A percentile compares a stretch with the other conserved stretches of the same genome.
Conservation (phyloP, 1,140 invertebrate genomes). For the Cyrtorhinus lividipennis region DNA sequence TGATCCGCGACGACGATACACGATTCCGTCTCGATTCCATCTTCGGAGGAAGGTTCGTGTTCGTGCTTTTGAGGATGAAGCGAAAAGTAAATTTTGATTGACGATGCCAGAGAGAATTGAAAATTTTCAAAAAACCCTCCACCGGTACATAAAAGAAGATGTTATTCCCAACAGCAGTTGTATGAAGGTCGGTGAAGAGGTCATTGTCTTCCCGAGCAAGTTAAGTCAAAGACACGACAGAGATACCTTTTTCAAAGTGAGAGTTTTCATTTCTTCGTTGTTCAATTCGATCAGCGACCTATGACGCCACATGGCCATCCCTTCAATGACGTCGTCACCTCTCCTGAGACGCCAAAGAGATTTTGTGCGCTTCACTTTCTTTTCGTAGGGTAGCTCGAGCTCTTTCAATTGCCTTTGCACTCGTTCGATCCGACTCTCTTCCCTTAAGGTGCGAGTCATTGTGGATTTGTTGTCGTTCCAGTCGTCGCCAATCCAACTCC, state of each 20-base stretch:
- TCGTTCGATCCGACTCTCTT: constrained; percentile 8
- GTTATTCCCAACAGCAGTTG: constrained; percentile 28
- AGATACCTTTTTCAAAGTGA: constrained; percentile 33
- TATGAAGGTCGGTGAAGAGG: constrained; percentile 32
- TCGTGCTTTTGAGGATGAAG: background rate
- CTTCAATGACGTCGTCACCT: constrained; percentile 54
- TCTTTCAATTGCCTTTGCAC: constrained; percentile 27
- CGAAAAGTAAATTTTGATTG: too few relatives aligned
- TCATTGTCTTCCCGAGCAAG: too few relatives aligned
- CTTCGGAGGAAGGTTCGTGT: background rate
- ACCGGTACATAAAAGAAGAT: constrained; percentile 21
- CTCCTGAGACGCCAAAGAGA: constrained; percentile 64
- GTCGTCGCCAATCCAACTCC: constrained; percentile 34
- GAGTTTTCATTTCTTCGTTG: constrained; percentile 33
- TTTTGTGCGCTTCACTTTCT: constrained; percentile 56
- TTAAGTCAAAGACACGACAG: too few relatives aligned
- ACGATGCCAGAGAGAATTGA: too few relatives aligned
- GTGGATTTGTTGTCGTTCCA: constrained; percentile 18
- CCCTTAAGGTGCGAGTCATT: constrained; percentile 26
- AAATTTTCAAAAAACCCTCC: constrained; percentile 13
- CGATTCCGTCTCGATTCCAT: constrained; percentile 32
- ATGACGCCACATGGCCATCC: constrained; percentile 72
- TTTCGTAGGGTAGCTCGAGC: constrained; percentile 24
- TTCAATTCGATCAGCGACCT: constrained; percentile 59
- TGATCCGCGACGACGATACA: constrained; percentile 60